Evolutionary conservation across 2,797 vertebrate genomes (phyloP).

Genomic region (Phrynocephalus guinanensis): DNA sequence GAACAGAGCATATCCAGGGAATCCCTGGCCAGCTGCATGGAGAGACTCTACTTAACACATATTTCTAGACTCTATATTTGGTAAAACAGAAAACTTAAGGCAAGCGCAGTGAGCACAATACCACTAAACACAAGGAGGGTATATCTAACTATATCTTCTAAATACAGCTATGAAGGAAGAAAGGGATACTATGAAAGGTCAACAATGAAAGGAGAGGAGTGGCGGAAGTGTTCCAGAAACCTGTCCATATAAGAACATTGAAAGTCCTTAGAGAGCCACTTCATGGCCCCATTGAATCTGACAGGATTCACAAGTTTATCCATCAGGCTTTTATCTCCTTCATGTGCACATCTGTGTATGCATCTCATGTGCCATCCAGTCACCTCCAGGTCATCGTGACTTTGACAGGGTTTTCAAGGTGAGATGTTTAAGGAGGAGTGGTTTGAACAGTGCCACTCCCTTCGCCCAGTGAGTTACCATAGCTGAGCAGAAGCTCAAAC

Average conservation of each 20-base stretch:
- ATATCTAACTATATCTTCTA: background rate
- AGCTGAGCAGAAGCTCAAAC: too few relatives aligned
- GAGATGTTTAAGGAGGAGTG: too few relatives aligned
- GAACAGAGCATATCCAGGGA: background rate
- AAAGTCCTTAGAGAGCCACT: background rate
- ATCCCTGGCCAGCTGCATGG: background rate
- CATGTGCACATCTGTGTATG: too few relatives aligned
- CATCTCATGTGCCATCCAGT: too few relatives aligned
- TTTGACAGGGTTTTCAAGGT: too few relatives aligned
- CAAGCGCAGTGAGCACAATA: background rate
- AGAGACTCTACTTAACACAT: too few relatives aligned
- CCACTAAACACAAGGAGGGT: background rate
- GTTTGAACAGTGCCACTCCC: too few relatives aligned
- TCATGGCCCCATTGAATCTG: background rate
- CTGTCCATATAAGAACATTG: background rate
- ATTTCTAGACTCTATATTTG: background rate
- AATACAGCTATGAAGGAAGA: background rate
- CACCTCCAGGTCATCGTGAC: too few relatives aligned
- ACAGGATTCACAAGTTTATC: background rate
- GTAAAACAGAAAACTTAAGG: background rate
- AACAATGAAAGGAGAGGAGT: background rate
- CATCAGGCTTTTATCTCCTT: too few relatives aligned
- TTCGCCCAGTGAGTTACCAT: too few relatives aligned
- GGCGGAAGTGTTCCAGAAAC: background rate
- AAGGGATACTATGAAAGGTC: background rate